Conservation (phyloP, 2,888 invertebrate genomes). For the Hydrotaea cyrtoneurina region DNA sequence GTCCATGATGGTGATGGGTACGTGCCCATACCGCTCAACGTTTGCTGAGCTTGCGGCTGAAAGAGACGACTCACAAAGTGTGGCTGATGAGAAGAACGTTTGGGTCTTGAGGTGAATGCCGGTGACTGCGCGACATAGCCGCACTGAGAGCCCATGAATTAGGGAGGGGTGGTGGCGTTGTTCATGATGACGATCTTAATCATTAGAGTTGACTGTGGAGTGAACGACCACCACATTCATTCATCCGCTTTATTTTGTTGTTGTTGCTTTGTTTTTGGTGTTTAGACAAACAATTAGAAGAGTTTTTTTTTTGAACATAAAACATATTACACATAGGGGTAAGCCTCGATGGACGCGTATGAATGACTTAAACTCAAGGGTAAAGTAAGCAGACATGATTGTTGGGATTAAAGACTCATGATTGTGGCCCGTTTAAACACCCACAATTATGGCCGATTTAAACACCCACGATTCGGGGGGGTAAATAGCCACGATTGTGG, state of each 20-base stretch:
- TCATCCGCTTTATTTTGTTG: neutral
- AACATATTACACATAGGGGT: neutral
- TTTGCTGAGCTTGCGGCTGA: neutral
- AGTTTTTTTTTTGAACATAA: neutral
- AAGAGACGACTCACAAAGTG: slow-evolving; percentile 14
- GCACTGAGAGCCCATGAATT: neutral
- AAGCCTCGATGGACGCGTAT: neutral
- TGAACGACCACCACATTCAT: slow-evolving; percentile 26
- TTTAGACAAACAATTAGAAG: slow-evolving; percentile 6
- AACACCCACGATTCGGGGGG: too few relatives aligned
- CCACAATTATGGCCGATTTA: too few relatives aligned
- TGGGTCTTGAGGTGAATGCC: neutral
- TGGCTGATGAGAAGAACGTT: neutral
- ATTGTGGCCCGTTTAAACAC: too few relatives aligned
- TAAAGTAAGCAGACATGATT: too few relatives aligned
- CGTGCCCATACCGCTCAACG: neutral
- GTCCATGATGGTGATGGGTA: too few relatives aligned
- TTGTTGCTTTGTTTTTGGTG: neutral
- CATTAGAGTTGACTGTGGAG: neutral
- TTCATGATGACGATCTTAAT: neutral
- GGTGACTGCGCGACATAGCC: neutral
- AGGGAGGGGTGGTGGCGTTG: neutral
- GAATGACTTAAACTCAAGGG: too few relatives aligned
- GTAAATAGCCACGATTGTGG: too few relatives aligned
- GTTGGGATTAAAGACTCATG: too few relatives aligned